Base-by-base conservation (phyloP, 2,113 vertebrate species). In the Hucho hucho region DNA sequence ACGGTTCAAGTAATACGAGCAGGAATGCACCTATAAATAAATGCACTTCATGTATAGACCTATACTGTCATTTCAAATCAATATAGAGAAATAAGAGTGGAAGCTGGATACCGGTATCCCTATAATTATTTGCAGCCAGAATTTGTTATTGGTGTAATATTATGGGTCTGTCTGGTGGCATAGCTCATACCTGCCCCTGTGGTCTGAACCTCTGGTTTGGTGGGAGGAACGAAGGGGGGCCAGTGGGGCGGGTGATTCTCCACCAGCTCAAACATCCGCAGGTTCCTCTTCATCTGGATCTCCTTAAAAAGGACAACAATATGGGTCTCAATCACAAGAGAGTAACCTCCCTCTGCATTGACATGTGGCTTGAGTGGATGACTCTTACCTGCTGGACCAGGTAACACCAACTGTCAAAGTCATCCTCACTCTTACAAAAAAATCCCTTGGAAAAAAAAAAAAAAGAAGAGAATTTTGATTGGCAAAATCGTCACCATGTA, bases 191-290 rank as follows among this genome's bases (percentile, higher is more conserved):
- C 95, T 93, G 95, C 95, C 66, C 95, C 95, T 2, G 93, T 95
- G 20, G 95, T 96, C 7, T 94, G 94, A 77, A 96, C 95, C 72
- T 96, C 95, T 16, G 95, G 95, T 83, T 96, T 96, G 12, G 84
- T 76, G 1, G 95, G 95, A 77, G 95, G 95, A 77, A 96, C 80
- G 71, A 96, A 96, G 18, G 95, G 95, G 64, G 95, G 95, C 95
- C 95, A 96, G 77, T 96, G 95, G 0, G 94, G 82, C 0, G 95
- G 95, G 69, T 95, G 95, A 78, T 96, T 95, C 89, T 95, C 94
- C 63, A 95, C 94, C 86, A 96, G 87, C 90, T 96, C 95, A 83
- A 96, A 96, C 95, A 96, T 96, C 77, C 93, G 91, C 22, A 95
- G 86, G 64, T 93, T 95, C 77, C 93, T 92, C 0, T 92, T 92